Evolutionary conservation across 1,140 invertebrate species (phyloP).

Genomic region (Calliphora vicina): DNA sequence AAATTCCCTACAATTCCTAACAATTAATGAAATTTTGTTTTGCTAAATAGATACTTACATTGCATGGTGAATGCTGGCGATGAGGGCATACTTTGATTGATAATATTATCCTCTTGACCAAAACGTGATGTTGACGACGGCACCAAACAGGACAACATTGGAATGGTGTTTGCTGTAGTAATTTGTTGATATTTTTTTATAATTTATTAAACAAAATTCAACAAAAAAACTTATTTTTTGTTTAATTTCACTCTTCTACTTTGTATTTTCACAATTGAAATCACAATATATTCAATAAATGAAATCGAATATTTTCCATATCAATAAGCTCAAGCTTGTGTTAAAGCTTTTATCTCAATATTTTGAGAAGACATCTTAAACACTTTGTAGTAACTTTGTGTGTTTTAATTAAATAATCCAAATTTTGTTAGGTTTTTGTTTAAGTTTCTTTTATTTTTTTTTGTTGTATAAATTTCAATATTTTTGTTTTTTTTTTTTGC

Average conservation of each 20-base stretch:
- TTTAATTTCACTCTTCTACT: neutral
- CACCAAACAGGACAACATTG: slow-evolving; percentile 64
- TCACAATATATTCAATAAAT: neutral
- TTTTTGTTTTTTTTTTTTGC: neutral
- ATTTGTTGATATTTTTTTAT: slow-evolving; percentile 14
- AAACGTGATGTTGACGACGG: slow-evolving; percentile 61
- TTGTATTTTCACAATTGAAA: neutral
- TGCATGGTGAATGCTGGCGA: slow-evolving; percentile 62
- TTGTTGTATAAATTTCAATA: neutral
- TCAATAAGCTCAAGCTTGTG: neutral
- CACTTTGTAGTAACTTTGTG: neutral
- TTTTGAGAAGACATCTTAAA: neutral
- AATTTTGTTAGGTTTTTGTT: neutral
- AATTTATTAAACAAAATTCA: neutral
- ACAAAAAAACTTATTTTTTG: neutral
- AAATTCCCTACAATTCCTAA: too few relatives aligned
- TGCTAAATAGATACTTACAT: slow-evolving; percentile 55
- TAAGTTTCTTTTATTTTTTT: neutral
- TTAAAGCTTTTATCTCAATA: neutral
- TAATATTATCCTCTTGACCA: slow-evolving; percentile 62
- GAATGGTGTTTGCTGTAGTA: slow-evolving; percentile 53
- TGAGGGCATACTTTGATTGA: slow-evolving; percentile 62
- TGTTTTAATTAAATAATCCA: neutral
- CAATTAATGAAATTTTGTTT: too few relatives aligned
- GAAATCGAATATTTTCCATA: neutral